These are phyloP conservation scores for Cyprinodon variegatus DNA, from an alignment of 2,113 vertebrate genomes.

Conservation along the genomic window DNA sequence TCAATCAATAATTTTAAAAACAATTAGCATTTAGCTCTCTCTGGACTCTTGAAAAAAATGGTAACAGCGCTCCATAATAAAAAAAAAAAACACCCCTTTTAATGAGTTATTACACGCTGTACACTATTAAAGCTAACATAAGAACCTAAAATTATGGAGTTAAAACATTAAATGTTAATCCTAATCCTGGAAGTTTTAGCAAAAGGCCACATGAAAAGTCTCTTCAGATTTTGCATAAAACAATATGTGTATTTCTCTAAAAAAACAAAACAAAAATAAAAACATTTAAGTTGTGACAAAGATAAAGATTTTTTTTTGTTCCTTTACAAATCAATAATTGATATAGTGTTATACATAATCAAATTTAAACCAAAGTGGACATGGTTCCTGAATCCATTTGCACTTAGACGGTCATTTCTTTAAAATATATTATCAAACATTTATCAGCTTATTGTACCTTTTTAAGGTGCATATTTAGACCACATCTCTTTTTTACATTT, in stretches of 20 bases:
- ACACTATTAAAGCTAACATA: constrained; percentile 24
- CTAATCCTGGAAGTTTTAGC: constrained; percentile 30
- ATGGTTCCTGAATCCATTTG: constrained; percentile 23
- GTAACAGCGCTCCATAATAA: background rate
- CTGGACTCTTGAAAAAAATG: background rate
- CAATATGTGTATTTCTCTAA: background rate
- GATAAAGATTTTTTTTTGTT: constrained; percentile 10
- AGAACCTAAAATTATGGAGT: constrained; percentile 47
- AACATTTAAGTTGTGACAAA: constrained; percentile 21
- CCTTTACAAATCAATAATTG: constrained; percentile 8
- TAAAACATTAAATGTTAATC: constrained; percentile 33
- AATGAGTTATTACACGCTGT: constrained; percentile 21
- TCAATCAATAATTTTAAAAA: background rate
- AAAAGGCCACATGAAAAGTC: constrained; percentile 30
- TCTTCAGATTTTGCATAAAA: constrained; percentile 33
- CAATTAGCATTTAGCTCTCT: background rate
- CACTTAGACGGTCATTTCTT: constrained; percentile 25
- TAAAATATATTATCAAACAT: constrained; percentile 52
- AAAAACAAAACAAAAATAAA: constrained; percentile 17
- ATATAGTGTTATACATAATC: constrained; percentile 14
- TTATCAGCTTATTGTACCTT: constrained; percentile 35
- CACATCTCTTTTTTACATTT: constrained; percentile 64
- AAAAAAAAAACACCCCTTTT: constrained; percentile 13
- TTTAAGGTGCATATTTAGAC: constrained; percentile 53
- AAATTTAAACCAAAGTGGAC: constrained; percentile 15